Base-by-base conservation (phyloP, 92 coral and sea anemone genomes). In the Epizoanthus ramosus region DNA sequence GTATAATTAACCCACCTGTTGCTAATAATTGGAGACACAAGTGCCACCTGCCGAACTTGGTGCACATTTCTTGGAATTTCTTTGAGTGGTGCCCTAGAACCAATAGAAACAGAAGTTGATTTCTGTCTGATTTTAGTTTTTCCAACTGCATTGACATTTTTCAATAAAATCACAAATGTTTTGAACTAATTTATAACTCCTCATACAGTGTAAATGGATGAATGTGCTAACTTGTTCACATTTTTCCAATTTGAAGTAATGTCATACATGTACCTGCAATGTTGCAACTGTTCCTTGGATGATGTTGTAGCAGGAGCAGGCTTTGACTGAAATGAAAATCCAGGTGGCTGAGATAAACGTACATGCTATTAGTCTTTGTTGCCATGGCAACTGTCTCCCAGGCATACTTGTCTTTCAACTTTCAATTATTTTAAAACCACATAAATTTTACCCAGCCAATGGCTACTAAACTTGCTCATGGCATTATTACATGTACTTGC, bases 21-120 rank as follows among this genome's bases (percentile, higher is more conserved):
- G 45, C 54, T 74, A 31, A 74, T 74, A 74, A 74, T 74, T 28
- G 79, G 79, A 1, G 79, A 74, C 64, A 74, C 79, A 74, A 74
- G 57, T 15, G 79, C 79, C n/a, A 74, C 79, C 50, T 74, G 79
- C 8, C 79, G 47, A 53, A 14, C 18, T 24, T 73, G 79, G 33
- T 47, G 39, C 19, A 73, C 79, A 74, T 28, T 74, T 31, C 54
- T 54, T 24, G 64, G 59, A 22, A 74, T 52, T 16, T 56, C 64
- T 52, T 56, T 56, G 21, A 56, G 57, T 53, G 79, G 63, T 24
- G 18, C 47, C 65, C 79, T 74, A 31, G 54, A 56, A 74, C 7
- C 1, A 19, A 13, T 68, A 28, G 6, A 68, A n/a, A 28, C 3
- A 6, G 35, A 8, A 39, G 8, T 39, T 68, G 15, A 7, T 61